These are phyloP conservation scores for Agrilus planipennis DNA, from an alignment of 1,140 invertebrate genomes.

Conservation along the genomic window DNA sequence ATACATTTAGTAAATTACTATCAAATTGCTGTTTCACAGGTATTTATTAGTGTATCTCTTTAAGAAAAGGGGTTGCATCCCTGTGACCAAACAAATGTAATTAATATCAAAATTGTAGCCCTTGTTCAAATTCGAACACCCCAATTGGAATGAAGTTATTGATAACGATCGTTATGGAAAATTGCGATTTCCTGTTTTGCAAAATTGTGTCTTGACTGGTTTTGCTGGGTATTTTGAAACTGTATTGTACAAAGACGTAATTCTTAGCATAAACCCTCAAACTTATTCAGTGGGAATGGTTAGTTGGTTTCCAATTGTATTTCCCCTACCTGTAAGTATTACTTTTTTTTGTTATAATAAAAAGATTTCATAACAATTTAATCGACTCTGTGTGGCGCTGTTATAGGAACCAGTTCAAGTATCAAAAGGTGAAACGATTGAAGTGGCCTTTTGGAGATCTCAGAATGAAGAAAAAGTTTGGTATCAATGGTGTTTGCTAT, in stretches of 20 bases:
- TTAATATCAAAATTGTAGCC: constrained; percentile 30
- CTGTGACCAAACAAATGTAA: background rate
- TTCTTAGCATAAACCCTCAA: constrained; percentile 77
- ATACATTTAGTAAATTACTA: constrained; percentile 86
- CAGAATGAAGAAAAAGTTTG: constrained; percentile 72
- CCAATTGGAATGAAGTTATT: constrained; percentile 50
- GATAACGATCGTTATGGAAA: constrained; percentile 67
- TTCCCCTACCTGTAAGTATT: constrained; percentile 65
- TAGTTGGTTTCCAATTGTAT: constrained; percentile 95
- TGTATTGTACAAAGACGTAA: constrained; percentile 71
- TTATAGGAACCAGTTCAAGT: constrained; percentile 65
- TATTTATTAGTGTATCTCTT: constrained; percentile 18
- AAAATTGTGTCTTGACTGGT: constrained; percentile 77
- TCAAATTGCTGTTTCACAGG: constrained; percentile 64
- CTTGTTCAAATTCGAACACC: constrained; percentile 84
- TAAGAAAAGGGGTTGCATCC: background rate
- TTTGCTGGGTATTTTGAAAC: constrained; percentile 94
- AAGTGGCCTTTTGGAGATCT: constrained; percentile 80
- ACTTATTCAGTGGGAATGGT: constrained; percentile 87
- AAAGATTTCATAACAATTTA: background rate
- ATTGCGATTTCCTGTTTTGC: constrained; percentile 55
- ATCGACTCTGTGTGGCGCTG: constrained; percentile 6
- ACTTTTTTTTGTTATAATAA: constrained; percentile 10
- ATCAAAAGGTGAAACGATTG: constrained; percentile 53
- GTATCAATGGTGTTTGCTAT: constrained; percentile 87